Evolutionary conservation across 1,140 invertebrate genomes (phyloP), one percentile per base, ranked within the genome.

Genomic region (Drosophila pseudoananassae): DNA sequence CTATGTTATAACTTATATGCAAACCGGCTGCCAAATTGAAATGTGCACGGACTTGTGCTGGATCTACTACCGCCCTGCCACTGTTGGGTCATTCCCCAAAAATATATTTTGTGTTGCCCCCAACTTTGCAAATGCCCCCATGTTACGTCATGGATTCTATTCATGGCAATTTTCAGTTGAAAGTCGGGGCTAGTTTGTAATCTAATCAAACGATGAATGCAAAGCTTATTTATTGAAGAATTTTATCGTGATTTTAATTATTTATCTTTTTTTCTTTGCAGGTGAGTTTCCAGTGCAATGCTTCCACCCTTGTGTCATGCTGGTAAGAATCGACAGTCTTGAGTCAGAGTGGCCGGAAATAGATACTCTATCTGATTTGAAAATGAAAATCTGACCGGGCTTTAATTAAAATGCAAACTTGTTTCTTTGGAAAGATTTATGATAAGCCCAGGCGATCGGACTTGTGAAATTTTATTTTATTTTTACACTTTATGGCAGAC

Each of bases 1-100:
- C 63, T 66, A 45, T 64, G 54, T 76, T 60, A 75, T 70, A 76
- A 77, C 74, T 77, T 71, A 80, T 81, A 81, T 87, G 82, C 73
- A 85, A 81, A 87, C 63, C 59, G 70, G 57, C 76, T 78, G 82
- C 78, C 65, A 85, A 85, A 82, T 87, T 85, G 78, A 85, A 85
- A 75, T 87, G 74, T 78, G 69, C 70, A 40, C 70, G 73, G 74
- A 76, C 31, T 63, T 53, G 56, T 60, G 69, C 74, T 60, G 59
- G 63, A 65, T 64, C 73, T 73, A 56, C 4, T 36, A 47, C 27
- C 43, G 20, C 20, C 38, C 49, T 12, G 33, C 0, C 29, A 20
- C 20, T n/a, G n/a, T n/a, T n/a, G n/a, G n/a, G n/a, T n/a, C n/a
- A n/a, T n/a, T n/a, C n/a, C n/a, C n/a, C n/a, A 3, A 20, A 20